These are phyloP conservation scores for Miltochrista miniata DNA, from an alignment of 2,888 invertebrate species.

Conservation along the genomic window DNA sequence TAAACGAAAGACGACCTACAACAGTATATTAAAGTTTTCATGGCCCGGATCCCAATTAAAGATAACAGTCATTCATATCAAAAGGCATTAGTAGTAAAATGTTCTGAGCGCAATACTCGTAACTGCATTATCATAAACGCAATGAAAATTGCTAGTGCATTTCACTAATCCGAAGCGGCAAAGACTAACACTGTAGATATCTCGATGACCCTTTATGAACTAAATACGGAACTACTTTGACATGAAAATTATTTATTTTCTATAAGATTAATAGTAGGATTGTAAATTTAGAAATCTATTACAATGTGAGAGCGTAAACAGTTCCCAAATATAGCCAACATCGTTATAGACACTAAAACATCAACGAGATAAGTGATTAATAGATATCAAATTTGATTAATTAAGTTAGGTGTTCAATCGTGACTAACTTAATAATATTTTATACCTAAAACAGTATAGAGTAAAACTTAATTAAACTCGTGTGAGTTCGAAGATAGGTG, in stretches of 20 bases:
- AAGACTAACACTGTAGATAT: slow-evolving; percentile 45
- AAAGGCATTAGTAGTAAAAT: slow-evolving; percentile 51
- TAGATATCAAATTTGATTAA: slow-evolving; percentile 33
- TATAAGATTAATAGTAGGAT: slow-evolving; percentile 1
- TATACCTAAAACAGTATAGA: slow-evolving; percentile 14
- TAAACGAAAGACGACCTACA: slow-evolving; percentile 3
- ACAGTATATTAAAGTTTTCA: slow-evolving; percentile 34
- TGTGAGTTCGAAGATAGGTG: slow-evolving; percentile 9
- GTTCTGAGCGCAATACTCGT: slow-evolving; percentile 65
- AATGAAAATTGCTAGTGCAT: slow-evolving; percentile 65
- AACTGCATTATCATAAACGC: slow-evolving; percentile 67
- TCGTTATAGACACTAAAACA: slow-evolving; percentile 9
- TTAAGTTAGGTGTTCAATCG: slow-evolving; percentile 26
- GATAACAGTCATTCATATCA: slow-evolving; percentile 53
- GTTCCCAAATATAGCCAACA: slow-evolving; percentile 9
- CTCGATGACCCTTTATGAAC: neutral
- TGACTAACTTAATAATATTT: slow-evolving; percentile 40
- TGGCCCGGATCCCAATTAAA: slow-evolving; percentile 50
- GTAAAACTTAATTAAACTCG: slow-evolving; percentile 22
- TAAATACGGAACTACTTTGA: neutral
- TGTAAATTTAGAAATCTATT: neutral
- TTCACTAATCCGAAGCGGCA: slow-evolving; percentile 61
- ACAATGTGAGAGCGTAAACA: neutral
- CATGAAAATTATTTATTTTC: neutral
- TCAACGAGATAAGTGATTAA: slow-evolving; percentile 29